Percentiles rank a stretch among this genome's conserved stretches.
These are phyloP conservation scores for Crypturellus tataupa DNA, from an alignment of 2,797 vertebrate species.

Conservation along the genomic window DNA sequence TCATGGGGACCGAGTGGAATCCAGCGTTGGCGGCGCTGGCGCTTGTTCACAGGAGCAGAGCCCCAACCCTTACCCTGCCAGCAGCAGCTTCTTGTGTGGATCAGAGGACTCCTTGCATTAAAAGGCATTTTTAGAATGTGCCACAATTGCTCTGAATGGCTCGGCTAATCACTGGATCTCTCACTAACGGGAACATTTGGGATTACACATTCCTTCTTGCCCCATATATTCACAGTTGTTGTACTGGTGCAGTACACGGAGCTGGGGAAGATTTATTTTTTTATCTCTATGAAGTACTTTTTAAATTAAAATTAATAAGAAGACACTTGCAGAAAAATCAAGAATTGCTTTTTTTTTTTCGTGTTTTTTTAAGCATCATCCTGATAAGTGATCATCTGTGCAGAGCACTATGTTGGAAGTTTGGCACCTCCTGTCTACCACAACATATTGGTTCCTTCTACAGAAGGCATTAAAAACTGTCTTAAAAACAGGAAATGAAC, in stretches of 20 bases:
- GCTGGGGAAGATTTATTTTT: not conserved
- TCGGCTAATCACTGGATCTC: not conserved
- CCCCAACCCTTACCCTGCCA: not conserved
- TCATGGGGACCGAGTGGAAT: not conserved
- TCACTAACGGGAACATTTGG: not conserved
- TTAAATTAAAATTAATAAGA: not conserved
- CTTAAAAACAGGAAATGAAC: conserved; percentile 67
- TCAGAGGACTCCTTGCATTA: not conserved
- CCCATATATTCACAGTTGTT: not conserved
- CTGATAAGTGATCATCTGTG: conserved; percentile 28
- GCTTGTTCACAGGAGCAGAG: not conserved
- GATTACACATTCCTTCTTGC: not conserved
- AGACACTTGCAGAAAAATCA: not conserved
- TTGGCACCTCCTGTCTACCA: conserved; percentile 59
- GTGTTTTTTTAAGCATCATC: not conserved
- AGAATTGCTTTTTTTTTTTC: not conserved
- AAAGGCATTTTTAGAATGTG: not conserved
- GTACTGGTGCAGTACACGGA: not conserved
- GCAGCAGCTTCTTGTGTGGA: not conserved
- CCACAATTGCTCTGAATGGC: not conserved
- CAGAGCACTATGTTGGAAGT: conserved; percentile 37
- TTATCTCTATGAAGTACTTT: not conserved
- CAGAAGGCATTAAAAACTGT: conserved; percentile 68
- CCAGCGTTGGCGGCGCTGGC: not conserved
- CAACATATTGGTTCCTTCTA: conserved; percentile 66